Evolutionary conservation across 2,797 vertebrate genomes (phyloP).

Genomic region (Chelon auratus): DNA sequence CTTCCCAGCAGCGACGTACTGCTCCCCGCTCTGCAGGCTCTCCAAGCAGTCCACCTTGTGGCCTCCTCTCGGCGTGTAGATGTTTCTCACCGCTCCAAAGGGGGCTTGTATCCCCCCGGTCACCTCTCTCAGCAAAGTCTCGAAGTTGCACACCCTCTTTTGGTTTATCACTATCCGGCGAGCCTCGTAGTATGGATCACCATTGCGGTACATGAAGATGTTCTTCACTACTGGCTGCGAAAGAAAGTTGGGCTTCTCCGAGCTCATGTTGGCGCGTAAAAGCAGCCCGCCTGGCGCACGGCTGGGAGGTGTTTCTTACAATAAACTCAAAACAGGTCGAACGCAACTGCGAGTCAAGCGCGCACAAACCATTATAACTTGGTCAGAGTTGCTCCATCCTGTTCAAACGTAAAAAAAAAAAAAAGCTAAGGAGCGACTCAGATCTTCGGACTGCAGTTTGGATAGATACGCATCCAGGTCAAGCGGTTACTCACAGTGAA

Average conservation of each 20-base stretch:
- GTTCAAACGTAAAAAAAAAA: slow-evolving; percentile 9
- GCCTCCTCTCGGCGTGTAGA: slow-evolving; percentile 93
- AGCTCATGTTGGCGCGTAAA: slow-evolving; percentile 72
- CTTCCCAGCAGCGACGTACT: slow-evolving; percentile 94
- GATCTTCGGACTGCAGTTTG: not conserved
- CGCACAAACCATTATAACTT: slow-evolving; percentile 42
- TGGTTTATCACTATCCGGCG: slow-evolving; percentile 93
- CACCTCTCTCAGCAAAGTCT: slow-evolving; percentile 93
- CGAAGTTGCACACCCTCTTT: slow-evolving; percentile 91
- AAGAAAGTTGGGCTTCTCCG: slow-evolving; percentile 85
- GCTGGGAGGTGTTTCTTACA: not conserved
- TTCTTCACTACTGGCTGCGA: slow-evolving; percentile 94
- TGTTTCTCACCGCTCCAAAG: slow-evolving; percentile 95
- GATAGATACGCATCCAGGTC: not conserved
- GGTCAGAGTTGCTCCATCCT: slow-evolving; percentile 33
- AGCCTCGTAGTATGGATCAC: slow-evolving; percentile 93
- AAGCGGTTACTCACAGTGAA: not conserved
- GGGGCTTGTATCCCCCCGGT: slow-evolving; percentile 91
- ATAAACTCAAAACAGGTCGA: slow-evolving; percentile 21
- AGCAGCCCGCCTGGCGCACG: not conserved
- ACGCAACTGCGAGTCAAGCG: slow-evolving; percentile 11
- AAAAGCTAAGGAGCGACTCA: slow-evolving; percentile 4
- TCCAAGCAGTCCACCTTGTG: slow-evolving; percentile 91
- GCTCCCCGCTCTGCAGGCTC: slow-evolving; percentile 90
- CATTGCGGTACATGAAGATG: slow-evolving; percentile 93